phyloP scores from a whole-genome alignment of 2,113 vertebrate species.

The Lagopus leucura region DNA sequence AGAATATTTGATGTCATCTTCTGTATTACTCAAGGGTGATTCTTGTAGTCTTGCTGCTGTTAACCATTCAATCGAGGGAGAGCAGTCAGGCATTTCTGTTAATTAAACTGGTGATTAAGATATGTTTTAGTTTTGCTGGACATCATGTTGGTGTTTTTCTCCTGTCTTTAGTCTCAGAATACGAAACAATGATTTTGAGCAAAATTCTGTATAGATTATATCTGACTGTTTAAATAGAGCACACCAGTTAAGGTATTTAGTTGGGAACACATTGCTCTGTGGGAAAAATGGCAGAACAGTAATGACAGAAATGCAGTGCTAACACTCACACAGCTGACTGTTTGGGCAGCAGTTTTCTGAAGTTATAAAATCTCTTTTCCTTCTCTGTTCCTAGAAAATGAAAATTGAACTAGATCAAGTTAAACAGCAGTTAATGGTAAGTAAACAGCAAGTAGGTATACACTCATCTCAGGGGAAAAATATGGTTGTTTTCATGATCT shows the following conservation, averaged over 20 bases:
- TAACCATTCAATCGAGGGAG: neutral
- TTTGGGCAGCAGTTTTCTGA: neutral
- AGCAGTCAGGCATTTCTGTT: neutral
- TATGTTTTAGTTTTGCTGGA: fast-evolving
- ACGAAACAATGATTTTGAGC: neutral
- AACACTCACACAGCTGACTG: neutral
- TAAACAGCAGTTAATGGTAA: constrained; percentile 87
- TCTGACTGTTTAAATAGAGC: neutral
- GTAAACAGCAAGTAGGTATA: constrained; percentile 42
- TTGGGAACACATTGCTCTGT: neutral
- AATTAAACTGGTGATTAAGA: neutral
- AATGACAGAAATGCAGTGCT: neutral
- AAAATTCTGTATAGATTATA: neutral
- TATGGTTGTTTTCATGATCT: constrained; percentile 1
- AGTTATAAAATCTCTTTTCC: neutral
- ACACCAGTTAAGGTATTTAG: neutral
- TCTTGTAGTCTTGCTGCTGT: neutral
- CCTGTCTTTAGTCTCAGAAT: neutral
- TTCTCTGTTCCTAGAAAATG: constrained; percentile 88
- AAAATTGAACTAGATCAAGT: constrained; percentile 93
- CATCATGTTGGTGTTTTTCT: neutral
- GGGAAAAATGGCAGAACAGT: neutral
- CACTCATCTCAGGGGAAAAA: neutral
- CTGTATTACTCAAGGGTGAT: neutral
- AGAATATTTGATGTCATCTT: neutral